phyloP scores from a whole-genome alignment of 2,797 vertebrate genomes.

The Eulemur coronatus region DNA sequence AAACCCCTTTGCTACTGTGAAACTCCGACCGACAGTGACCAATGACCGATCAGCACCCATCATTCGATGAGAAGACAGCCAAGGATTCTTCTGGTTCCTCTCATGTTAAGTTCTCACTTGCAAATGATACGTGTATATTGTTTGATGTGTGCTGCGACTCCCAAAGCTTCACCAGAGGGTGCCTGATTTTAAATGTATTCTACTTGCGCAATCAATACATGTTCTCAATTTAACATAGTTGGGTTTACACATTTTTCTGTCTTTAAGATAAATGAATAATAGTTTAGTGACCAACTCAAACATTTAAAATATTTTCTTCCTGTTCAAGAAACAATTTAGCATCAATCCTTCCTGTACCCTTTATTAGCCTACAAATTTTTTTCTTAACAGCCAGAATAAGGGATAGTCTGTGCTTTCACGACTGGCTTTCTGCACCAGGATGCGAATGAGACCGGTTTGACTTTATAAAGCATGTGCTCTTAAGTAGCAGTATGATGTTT shows the following conservation, averaged over 20 bases:
- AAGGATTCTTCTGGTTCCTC: background rate
- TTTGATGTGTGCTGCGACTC: slow-evolving; percentile 53
- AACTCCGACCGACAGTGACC: slow-evolving; percentile 95
- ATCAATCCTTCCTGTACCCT: slow-evolving; percentile 45
- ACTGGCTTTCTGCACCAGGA: slow-evolving; percentile 66
- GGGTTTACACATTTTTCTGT: slow-evolving; percentile 69
- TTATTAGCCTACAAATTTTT: background rate
- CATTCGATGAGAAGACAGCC: slow-evolving; percentile 82
- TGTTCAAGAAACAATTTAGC: slow-evolving; percentile 38
- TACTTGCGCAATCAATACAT: slow-evolving; percentile 61
- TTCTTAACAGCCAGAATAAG: slow-evolving; percentile 54
- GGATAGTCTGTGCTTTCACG: slow-evolving; percentile 55
- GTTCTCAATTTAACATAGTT: slow-evolving; percentile 62
- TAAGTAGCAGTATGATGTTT: slow-evolving; percentile 14
- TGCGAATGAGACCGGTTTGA: slow-evolving; percentile 62
- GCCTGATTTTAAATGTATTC: slow-evolving; percentile 58
- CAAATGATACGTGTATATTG: background rate
- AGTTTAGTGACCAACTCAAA: slow-evolving; percentile 39
- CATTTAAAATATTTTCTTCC: slow-evolving; percentile 58
- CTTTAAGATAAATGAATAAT: slow-evolving; percentile 69
- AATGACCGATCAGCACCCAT: slow-evolving; percentile 95
- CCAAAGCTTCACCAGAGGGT: background rate
- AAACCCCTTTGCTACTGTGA: slow-evolving; percentile 96
- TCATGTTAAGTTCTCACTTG: background rate
- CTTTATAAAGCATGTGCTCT: slow-evolving; percentile 69